Percentiles rank a stretch among this genome's conserved stretches.
Conservation (phyloP, 2,797 vertebrate genomes). For the Xenops minutus region DNA sequence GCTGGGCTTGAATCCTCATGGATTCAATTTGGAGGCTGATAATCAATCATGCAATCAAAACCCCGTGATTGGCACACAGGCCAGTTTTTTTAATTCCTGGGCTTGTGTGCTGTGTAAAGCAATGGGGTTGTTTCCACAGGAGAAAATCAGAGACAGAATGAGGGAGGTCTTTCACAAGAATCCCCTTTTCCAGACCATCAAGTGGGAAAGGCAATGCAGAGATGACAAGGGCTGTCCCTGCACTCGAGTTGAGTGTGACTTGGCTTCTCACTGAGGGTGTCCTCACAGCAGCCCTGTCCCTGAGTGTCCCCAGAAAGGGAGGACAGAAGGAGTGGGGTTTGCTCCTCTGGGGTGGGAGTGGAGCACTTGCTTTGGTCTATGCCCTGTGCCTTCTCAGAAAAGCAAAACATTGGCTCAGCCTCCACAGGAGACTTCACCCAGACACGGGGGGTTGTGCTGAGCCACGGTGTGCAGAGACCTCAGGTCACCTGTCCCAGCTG, state of each 20-base stretch:
- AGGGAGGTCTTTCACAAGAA: neutral
- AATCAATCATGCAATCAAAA: constrained; percentile 32
- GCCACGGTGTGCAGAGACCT: rapidly evolving
- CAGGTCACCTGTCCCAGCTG: neutral
- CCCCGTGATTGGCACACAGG: neutral
- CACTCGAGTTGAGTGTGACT: neutral
- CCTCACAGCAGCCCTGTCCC: neutral
- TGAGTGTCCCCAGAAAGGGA: neutral
- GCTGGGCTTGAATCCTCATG: neutral
- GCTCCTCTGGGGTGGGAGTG: rapidly evolving
- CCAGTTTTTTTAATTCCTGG: neutral
- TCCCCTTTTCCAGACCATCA: neutral
- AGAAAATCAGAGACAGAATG: neutral
- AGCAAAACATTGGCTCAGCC: neutral
- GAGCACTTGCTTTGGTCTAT: neutral
- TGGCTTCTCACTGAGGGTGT: neutral
- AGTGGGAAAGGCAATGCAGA: neutral
- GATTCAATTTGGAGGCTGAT: constrained; percentile 14
- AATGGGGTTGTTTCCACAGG: neutral
- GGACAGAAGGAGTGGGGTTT: neutral
- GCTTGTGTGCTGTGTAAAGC: neutral
- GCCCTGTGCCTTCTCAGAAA: rapidly evolving
- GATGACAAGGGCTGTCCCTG: rapidly evolving
- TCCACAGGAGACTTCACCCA: neutral
- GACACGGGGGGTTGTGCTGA: rapidly evolving